Conservation (phyloP, 2,797 vertebrate genomes). For the Potorous gilbertii region DNA sequence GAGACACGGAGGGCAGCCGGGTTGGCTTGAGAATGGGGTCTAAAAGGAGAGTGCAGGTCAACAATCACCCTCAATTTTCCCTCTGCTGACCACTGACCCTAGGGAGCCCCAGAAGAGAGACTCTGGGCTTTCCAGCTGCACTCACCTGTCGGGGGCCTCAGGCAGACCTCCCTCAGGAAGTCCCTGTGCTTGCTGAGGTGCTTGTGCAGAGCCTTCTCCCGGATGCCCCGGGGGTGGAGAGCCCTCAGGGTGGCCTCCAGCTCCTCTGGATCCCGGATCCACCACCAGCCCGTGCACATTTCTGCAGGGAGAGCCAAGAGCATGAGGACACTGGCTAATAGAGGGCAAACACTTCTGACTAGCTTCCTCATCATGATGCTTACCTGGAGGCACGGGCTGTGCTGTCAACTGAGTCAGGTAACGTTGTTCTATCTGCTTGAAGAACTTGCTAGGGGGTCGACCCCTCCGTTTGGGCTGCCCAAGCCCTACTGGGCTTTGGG, state of each 20-base stretch:
- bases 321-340: neutral
- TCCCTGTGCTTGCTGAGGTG: slow-evolving; percentile 96
- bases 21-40: slow-evolving; percentile 90
- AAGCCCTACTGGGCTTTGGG: slow-evolving; percentile 69
- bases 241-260: slow-evolving; percentile 89
- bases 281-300: slow-evolving; percentile 96
- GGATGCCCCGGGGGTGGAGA: slow-evolving; percentile 92
- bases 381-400: slow-evolving; percentile 93
- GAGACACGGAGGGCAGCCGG: slow-evolving; percentile 80
- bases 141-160: slow-evolving; percentile 86
- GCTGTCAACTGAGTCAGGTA: slow-evolving; percentile 93
- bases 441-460: slow-evolving; percentile 92
- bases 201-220: slow-evolving; percentile 95
- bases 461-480: slow-evolving; percentile 92
- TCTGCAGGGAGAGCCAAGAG: slow-evolving; percentile 81
- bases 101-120: fast-evolving
- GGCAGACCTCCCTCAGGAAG: slow-evolving; percentile 92
- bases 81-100: neutral
- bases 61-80: neutral
- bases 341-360: neutral
- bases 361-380: slow-evolving; percentile 65
- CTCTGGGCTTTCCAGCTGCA: no score
- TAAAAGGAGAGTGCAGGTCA: slow-evolving; percentile 67
- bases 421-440: slow-evolving; percentile 95
- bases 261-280: slow-evolving; percentile 92